Base-by-base conservation (phyloP, 1,140 invertebrate genomes). In the Heliconius melpomene region DNA sequence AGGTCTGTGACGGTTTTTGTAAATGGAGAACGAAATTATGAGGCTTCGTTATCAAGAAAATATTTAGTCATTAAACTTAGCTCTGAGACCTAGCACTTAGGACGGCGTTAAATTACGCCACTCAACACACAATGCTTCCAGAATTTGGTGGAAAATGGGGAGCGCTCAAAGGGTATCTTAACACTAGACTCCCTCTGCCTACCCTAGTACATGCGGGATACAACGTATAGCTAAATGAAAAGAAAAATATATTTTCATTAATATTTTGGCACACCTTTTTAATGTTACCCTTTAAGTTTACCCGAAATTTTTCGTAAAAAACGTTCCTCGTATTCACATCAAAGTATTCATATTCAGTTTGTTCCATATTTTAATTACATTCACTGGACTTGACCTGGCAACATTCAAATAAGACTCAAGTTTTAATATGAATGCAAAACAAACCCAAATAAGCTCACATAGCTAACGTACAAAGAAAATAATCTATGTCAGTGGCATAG, bases 401-500 rank as follows among this genome's bases (percentile, higher is more conserved):
- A 74, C 52, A 70, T 74, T 77, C 23, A 77, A 79, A 83, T 82
- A 79, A 77, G 29, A 72, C 29, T 72, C 60, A 77, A 73, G 72
- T 83, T 87, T 81, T 81, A 85, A 85, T 85, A 83, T 80, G 75
- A 85, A 86, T 83, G 73, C 70, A 77, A 83, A 85, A 86, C 83
- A 86, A 83, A 86, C 78, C 81, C 84, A 84, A 86, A 86, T 87
- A 85, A 85, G 88, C 82, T 85, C 80, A 82, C 83, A 79, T 84
- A 83, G 83, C 79, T 78, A 84, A 85, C 80, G 82, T 79, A 87
- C 85, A 90, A 91, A 88, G 87, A 89, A 90, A 89, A 84, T 90
- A 89, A 91, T 90, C 86, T 90, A 86, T 85, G 88, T 90, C 88
- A 88, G 84, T 87, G 87, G 85, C 88, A 89, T 83, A 83, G 85